Conservation (phyloP, 2,888 invertebrate genomes). For the Drosophila antonietae region DNA sequence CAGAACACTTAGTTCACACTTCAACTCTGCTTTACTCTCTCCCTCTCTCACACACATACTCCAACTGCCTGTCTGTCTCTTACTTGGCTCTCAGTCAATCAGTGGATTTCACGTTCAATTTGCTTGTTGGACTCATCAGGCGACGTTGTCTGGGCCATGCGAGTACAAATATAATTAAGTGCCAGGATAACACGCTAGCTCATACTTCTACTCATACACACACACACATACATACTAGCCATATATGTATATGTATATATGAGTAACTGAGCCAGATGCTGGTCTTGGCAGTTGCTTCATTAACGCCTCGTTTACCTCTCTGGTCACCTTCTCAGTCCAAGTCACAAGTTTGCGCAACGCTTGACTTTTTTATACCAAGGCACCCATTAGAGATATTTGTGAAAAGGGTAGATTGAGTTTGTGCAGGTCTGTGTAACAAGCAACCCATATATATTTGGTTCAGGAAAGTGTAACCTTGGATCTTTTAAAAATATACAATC, state of each 20-base stretch:
- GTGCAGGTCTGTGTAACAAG: background rate
- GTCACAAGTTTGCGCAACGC: constrained; percentile 50
- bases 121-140: constrained; percentile 58
- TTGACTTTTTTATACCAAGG: constrained; percentile 23
- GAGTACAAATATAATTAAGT: constrained; percentile 73
- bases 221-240: constrained; percentile 2
- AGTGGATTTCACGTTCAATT: constrained; percentile 74
- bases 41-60: background rate
- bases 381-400: background rate
- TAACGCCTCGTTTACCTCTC: constrained; percentile 35
- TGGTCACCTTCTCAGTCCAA: constrained; percentile 6
- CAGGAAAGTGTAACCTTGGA: too few species aligned
- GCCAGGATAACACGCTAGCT: constrained; percentile 48
- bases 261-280: constrained; percentile 30
- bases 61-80: constrained; percentile 6
- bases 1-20: constrained; percentile 39
- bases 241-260: background rate
- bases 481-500: too few species aligned
- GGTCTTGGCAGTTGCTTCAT: constrained; percentile 54
- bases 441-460: too few species aligned
- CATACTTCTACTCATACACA: constrained; percentile 20
- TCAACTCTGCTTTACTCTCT: constrained; percentile 5
- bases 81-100: constrained; percentile 54
- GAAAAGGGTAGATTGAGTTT: background rate
- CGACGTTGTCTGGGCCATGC: constrained; percentile 49